Conservation (phyloP, 2,113 vertebrate genomes). For the Eleginops maclovinus region DNA sequence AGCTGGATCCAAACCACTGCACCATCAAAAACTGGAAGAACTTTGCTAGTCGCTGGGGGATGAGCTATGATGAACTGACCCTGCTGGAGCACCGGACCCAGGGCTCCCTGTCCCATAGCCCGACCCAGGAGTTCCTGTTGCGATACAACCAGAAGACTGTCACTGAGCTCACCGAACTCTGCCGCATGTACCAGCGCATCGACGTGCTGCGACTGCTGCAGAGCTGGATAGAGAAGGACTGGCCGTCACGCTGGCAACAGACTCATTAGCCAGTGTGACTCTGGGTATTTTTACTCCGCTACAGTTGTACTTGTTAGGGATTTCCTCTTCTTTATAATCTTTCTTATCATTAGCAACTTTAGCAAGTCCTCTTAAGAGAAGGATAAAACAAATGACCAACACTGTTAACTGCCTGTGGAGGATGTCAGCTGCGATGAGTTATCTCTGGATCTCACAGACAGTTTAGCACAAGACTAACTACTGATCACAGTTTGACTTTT, state of each 20-base stretch:
- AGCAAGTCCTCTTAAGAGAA: neutral
- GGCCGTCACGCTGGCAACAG: conserved; percentile 89
- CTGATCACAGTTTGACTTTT: neutral
- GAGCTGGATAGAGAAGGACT: conserved; percentile 95
- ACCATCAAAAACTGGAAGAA: conserved; percentile 99
- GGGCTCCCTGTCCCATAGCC: conserved; percentile 86
- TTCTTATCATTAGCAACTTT: conserved; percentile 4
- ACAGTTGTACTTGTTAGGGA: conserved; percentile 10
- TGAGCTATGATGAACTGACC: conserved; percentile 96
- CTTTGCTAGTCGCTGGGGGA: conserved; percentile 98
- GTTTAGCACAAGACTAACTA: neutral
- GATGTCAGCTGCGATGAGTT: neutral
- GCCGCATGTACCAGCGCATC: conserved; percentile 92
- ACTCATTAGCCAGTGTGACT: conserved; percentile 69
- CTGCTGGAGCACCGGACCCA: conserved; percentile 95
- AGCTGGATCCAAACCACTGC: conserved; percentile 95
- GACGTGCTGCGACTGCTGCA: conserved; percentile 93
- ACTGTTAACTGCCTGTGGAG: neutral
- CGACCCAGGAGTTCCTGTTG: conserved; percentile 94
- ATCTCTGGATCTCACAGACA: neutral
- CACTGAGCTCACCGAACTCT: conserved; percentile 93
- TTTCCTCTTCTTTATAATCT: conserved; percentile 8
- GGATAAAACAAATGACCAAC: neutral
- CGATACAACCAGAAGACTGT: conserved; percentile 95
- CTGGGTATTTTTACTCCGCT: conserved; percentile 4